Percentiles rank a stretch among this genome's conserved stretches.
Conservation (phyloP, 1,140 invertebrate genomes). For the Drosophila pseudoananassae region DNA sequence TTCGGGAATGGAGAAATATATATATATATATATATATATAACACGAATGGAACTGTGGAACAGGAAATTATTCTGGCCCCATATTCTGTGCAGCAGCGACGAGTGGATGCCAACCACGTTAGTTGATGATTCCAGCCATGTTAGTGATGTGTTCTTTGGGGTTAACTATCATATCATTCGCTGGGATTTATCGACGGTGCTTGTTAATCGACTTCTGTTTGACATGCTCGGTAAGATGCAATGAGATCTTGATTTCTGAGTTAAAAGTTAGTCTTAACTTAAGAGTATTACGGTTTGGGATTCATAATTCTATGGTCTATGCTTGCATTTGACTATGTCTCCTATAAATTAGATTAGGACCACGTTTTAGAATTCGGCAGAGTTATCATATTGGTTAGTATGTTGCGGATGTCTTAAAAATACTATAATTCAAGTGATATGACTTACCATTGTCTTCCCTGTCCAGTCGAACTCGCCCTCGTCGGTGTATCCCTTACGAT, state of each 20-base stretch:
- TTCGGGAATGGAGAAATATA: constrained; percentile 41
- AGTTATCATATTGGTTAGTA: constrained; percentile 5
- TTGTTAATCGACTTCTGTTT: constrained; percentile 8
- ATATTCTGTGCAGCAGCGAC: constrained; percentile 32
- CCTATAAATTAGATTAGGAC: constrained; percentile 67
- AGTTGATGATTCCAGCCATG: constrained; percentile 8
- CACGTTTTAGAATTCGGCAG: constrained; percentile 59
- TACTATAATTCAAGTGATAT: constrained; percentile 1
- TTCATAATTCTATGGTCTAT: constrained; percentile 21
- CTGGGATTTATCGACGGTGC: background rate
- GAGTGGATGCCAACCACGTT: background rate
- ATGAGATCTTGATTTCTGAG: constrained; percentile 9
- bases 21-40: constrained; percentile 50
- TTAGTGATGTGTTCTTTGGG: constrained; percentile 6
- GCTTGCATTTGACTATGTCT: constrained; percentile 58
- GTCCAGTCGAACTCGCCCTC: constrained; percentile 99
- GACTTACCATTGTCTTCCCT: constrained; percentile 95
- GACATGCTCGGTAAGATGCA: constrained; percentile 23
- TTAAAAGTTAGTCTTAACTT: constrained; percentile 28
- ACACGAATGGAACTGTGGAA: constrained; percentile 50
- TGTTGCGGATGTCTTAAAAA: constrained; percentile 17
- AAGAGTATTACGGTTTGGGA: constrained; percentile 17
- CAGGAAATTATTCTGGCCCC: too few relatives aligned
- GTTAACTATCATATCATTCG: constrained; percentile 13
- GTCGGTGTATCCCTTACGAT: constrained; percentile 95